These are phyloP conservation scores for Porites lobata DNA, from an alignment of 92 coral and sea anemone genomes.

Conservation along the genomic window DNA sequence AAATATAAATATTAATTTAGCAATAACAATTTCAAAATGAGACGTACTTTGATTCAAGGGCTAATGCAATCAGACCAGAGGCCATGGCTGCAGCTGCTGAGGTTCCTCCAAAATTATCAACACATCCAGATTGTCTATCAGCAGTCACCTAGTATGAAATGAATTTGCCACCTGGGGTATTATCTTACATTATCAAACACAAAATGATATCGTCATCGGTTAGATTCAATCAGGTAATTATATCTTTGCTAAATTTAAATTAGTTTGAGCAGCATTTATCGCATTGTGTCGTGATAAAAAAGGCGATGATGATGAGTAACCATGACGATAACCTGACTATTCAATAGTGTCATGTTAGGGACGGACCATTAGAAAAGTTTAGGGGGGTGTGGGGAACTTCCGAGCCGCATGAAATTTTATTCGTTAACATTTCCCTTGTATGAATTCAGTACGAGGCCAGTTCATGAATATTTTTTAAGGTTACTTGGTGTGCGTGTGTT, in stretches of 20 bases:
- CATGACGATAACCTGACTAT: background rate
- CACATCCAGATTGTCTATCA: no score
- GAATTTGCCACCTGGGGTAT: no score
- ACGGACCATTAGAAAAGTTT: no score
- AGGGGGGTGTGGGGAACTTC: background rate
- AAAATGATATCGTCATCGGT: background rate
- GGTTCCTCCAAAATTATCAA: no score
- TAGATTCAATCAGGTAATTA: background rate
- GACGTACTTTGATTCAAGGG: background rate
- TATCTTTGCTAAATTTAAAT: background rate
- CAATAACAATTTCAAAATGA: no score
- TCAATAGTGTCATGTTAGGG: background rate
- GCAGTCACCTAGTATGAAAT: no score
- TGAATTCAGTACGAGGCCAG: no score
- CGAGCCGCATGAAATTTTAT: background rate
- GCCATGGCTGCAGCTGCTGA: no score
- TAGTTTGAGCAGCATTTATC: background rate
- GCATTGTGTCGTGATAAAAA: background rate
- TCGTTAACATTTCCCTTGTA: background rate
- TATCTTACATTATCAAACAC: no score
- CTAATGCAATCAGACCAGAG: no score
- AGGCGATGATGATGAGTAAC: background rate
- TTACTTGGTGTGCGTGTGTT: no score
- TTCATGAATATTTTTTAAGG: no score
- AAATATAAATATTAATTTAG: background rate